Evolutionary conservation across 2,888 invertebrate species (phyloP).

Genomic region (Cynaeus angustus): DNA sequence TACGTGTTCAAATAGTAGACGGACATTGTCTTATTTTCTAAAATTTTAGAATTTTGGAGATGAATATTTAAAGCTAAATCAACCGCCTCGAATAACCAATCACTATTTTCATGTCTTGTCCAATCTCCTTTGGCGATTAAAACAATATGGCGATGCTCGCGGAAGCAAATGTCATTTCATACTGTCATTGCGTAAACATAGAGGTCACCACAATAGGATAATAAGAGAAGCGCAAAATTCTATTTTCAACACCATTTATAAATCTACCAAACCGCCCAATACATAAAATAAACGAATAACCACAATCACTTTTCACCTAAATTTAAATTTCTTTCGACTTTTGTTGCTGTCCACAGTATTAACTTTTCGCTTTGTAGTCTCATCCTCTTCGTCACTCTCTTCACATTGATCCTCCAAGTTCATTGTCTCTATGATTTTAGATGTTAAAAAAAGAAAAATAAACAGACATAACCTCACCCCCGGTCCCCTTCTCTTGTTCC

Average conservation of each 20-base stretch:
- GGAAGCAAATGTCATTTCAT: neutral
- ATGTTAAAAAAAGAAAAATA: no score
- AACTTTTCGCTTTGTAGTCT: neutral
- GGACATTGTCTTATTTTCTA: conserved; percentile 74
- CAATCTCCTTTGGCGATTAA: conserved; percentile 51
- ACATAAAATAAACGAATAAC: no score
- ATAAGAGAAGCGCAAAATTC: no score
- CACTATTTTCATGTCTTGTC: conserved; percentile 53
- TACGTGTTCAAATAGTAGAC: conserved; percentile 84
- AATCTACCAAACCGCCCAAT: no score
- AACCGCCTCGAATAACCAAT: conserved; percentile 58
- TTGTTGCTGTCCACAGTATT: neutral
- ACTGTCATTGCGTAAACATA: neutral
- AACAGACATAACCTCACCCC: conserved; percentile 37
- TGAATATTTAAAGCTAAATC: conserved; percentile 44
- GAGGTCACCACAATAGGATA: conserved; percentile 29
- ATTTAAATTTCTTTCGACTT: no score
- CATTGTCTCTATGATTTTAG: no score
- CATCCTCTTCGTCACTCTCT: conserved; percentile 22
- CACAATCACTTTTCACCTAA: no score
- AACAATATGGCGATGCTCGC: conserved; percentile 41
- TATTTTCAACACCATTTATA: no score
- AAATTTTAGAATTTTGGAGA: neutral
- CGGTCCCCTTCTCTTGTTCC: conserved; percentile 48
- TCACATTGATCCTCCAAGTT: conserved; percentile 2